Evolutionary conservation across 1,140 invertebrate species (phyloP), one percentile per base, ranked within the genome.

Genomic region (Bathynomus jamesi): DNA sequence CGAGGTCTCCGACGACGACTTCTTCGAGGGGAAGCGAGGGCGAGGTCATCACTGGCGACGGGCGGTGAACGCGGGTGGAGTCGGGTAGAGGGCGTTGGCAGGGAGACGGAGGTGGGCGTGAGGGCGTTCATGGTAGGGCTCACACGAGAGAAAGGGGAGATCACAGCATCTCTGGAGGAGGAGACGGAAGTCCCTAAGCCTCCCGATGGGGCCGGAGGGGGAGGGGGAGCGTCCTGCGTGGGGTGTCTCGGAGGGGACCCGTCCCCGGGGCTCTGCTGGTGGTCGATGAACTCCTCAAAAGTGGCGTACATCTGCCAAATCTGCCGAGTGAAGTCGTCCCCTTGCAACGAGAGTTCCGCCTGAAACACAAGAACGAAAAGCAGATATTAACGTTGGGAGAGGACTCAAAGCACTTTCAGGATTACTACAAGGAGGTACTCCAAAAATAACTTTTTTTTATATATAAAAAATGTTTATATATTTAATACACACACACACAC

Each of bases 301-400:
- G 80, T 82, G 46, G 80, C 80, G 72, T 82, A 82, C 81, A 82
- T 82, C 67, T 81, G 79, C 80, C 79, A 81, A 78, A 82, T 81
- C 70, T 80, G 80, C 25, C 79, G 76, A 8, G 79, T 79, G 69
- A 81, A 81, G 77, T 81, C 81, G 78, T 82, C 81, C 31, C 81
- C 80, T 77, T 81, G 80, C 17, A 81, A 76, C 11, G 80, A 79
- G 70, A 80, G 70, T 70, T 81, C 80, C 72, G 78, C 79, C 81
- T 81, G 78, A n/a, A 75, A 77, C n/a, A n/a, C n/a, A n/a, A 53
- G 40, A 53, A 53, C 13, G 5, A 53, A 1, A 53, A 53, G 40
- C 21, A 53, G 21, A 53, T 53, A 53, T 17, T 17, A 3, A 2
- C 21, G 40, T 53, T n/a, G n/a, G n/a, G n/a, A n/a, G n/a, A n/a